These are phyloP conservation scores for Caenorhabditis sinica DNA, from an alignment of 2,888 invertebrate species.

Conservation along the genomic window DNA sequence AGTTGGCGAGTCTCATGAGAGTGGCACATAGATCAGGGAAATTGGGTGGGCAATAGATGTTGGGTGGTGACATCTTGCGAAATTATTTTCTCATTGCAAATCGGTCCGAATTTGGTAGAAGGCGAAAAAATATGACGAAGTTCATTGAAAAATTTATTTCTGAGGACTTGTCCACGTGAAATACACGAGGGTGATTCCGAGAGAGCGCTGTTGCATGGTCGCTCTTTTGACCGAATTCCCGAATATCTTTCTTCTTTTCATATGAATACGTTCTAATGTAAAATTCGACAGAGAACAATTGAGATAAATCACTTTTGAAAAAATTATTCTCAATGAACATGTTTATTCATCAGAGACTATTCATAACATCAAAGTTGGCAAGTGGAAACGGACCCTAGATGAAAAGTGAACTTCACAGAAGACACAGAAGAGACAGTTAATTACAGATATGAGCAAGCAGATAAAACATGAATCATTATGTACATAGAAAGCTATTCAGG, in stretches of 20 bases:
- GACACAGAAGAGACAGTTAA: conserved; percentile 35
- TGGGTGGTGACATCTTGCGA: conserved; percentile 23
- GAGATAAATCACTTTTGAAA: no score
- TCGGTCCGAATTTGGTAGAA: neutral
- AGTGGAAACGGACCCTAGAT: conserved; percentile 39
- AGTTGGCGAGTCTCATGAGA: conserved; percentile 1
- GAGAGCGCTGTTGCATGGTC: conserved; percentile 8
- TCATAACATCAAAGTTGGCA: conserved; percentile 18
- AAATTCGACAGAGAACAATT: no score
- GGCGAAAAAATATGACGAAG: neutral
- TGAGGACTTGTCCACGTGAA: conserved; percentile 11
- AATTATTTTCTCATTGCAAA: conserved; percentile 1
- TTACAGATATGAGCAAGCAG: conserved; percentile 50
- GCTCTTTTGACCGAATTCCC: neutral
- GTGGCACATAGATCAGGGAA: neutral
- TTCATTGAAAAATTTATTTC: neutral
- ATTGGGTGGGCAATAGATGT: neutral
- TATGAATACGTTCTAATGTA: no score
- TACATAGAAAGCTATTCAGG: conserved; percentile 16
- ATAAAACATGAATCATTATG: neutral
- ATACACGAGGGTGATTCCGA: neutral
- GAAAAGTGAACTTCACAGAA: conserved; percentile 43
- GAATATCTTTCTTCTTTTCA: no score
- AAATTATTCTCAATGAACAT: neutral
- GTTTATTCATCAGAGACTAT: conserved; percentile 32